Conservation (phyloP, 1,140 invertebrate genomes). For the Nixonia krombeini region DNA sequence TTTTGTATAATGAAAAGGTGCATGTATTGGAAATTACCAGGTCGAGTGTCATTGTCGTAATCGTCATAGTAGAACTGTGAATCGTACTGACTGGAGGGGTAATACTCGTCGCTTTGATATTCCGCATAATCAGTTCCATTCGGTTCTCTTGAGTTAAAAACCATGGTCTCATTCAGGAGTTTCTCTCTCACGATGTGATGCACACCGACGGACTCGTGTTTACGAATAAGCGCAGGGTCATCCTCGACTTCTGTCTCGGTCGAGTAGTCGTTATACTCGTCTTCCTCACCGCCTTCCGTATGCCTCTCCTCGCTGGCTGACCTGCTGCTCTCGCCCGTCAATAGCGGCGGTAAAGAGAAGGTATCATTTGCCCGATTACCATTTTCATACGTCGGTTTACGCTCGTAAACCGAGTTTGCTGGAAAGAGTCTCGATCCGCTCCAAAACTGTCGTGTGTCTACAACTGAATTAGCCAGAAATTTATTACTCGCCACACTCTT, state of each 20-base stretch:
- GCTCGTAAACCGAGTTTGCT: slow-evolving; percentile 57
- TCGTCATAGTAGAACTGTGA: slow-evolving; percentile 62
- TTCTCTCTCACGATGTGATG: slow-evolving; percentile 34
- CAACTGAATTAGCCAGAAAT: slow-evolving; percentile 20
- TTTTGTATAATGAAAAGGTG: no score
- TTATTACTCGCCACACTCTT: background rate
- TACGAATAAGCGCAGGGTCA: slow-evolving; percentile 22
- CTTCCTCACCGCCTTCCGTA: slow-evolving; percentile 24
- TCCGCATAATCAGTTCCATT: slow-evolving; percentile 38
- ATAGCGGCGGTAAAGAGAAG: slow-evolving; percentile 20
- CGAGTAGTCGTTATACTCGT: slow-evolving; percentile 46
- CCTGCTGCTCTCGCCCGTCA: slow-evolving; percentile 38
- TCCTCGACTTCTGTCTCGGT: slow-evolving; percentile 30
- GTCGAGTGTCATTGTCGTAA: slow-evolving; percentile 53
- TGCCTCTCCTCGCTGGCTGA: slow-evolving; percentile 18
- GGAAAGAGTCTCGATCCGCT: slow-evolving; percentile 53
- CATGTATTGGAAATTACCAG: no score
- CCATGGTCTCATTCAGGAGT: slow-evolving; percentile 32
- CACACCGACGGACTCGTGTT: slow-evolving; percentile 29
- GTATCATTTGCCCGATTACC: slow-evolving; percentile 21
- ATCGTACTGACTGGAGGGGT: slow-evolving; percentile 49
- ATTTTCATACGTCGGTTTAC: slow-evolving; percentile 34
- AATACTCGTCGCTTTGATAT: slow-evolving; percentile 45
- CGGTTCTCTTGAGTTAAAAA: slow-evolving; percentile 34
- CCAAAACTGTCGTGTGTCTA: slow-evolving; percentile 51